Percentiles rank a stretch among this genome's conserved stretches.
Evolutionary conservation across 2,113 vertebrate genomes (phyloP).

Genomic region (Solenodon paradoxus): DNA sequence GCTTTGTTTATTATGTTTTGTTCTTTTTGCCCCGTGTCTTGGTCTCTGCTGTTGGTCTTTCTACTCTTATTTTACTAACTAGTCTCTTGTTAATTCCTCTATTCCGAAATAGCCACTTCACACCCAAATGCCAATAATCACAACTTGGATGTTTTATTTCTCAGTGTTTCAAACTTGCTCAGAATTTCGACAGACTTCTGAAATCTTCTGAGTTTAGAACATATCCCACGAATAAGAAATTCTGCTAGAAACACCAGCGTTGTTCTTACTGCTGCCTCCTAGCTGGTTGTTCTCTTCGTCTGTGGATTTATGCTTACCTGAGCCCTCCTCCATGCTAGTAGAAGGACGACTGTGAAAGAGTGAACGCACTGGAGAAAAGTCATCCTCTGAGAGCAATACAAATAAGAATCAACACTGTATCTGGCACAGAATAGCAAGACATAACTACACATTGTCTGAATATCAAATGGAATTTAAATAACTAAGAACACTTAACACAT

Average conservation of each 20-base stretch:
- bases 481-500: neutral
- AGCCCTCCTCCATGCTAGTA: neutral
- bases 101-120: neutral
- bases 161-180: neutral
- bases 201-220: neutral
- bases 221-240: neutral
- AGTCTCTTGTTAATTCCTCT: neutral
- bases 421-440: neutral
- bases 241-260: neutral
- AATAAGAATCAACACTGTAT: neutral
- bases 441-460: neutral
- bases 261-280: neutral
- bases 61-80: neutral
- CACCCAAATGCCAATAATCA: neutral
- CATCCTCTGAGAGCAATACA: neutral
- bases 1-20: neutral
- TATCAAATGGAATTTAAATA: neutral
- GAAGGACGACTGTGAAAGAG: neutral
- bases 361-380: neutral
- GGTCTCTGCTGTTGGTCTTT: neutral
- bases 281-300: neutral
- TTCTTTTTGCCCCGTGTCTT: neutral
- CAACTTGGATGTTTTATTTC: neutral
- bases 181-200: neutral
- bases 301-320: neutral